phyloP scores from a whole-genome alignment of 2,797 vertebrate species.

The Jordanella pulchra region DNA sequence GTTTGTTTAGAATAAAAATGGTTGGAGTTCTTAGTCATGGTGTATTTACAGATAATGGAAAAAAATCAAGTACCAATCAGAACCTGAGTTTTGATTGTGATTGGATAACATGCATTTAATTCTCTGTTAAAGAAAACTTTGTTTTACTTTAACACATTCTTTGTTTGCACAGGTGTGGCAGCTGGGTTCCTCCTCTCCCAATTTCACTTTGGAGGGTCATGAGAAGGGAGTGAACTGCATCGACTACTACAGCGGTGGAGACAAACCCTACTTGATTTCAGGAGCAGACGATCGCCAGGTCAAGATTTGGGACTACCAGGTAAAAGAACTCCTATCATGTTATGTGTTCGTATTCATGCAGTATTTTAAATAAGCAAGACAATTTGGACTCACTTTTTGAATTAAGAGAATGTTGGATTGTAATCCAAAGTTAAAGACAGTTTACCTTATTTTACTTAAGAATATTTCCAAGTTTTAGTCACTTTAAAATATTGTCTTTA shows the following conservation, averaged over 20 bases:
- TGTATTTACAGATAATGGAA: background rate
- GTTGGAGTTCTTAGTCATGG: background rate
- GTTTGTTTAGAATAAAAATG: background rate
- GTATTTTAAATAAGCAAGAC: background rate
- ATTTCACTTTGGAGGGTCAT: slow-evolving; percentile 97
- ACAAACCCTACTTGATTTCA: slow-evolving; percentile 97
- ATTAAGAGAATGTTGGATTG: background rate
- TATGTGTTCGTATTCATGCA: background rate
- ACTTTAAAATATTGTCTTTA: background rate
- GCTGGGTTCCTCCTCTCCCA: slow-evolving; percentile 95
- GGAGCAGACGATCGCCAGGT: slow-evolving; percentile 96
- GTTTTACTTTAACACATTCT: slow-evolving; percentile 14
- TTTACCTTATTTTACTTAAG: background rate
- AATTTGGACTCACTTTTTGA: background rate
- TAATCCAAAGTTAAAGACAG: background rate
- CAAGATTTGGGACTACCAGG: slow-evolving; percentile 99
- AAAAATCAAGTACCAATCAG: background rate
- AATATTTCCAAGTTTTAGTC: background rate
- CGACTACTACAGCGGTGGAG: slow-evolving; percentile 97
- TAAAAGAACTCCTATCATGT: slow-evolving; percentile 47
- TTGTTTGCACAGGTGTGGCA: slow-evolving; percentile 89
- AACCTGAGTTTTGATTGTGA: background rate
- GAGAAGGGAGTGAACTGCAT: slow-evolving; percentile 99
- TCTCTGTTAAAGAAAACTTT: background rate
- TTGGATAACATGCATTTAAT: background rate